These are phyloP conservation scores for Puffinus mauretanicus DNA, from an alignment of 2,113 vertebrate genomes.

Conservation along the genomic window DNA sequence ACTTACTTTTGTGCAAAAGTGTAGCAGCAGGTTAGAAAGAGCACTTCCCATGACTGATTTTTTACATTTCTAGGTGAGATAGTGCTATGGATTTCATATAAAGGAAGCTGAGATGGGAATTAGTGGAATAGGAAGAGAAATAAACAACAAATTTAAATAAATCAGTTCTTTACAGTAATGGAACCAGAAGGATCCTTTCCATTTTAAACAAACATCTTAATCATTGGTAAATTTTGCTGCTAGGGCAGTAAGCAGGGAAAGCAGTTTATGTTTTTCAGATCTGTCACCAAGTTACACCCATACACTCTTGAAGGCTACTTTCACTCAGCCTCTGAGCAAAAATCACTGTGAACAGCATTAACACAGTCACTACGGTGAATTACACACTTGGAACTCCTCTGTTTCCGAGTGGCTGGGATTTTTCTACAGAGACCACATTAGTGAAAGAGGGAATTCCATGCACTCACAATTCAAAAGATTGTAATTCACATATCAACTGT, in stretches of 20 bases:
- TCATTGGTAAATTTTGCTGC: not conserved
- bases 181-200: not conserved
- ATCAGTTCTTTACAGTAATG: not conserved
- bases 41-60: not conserved
- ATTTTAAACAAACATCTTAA: slow-evolving; percentile 1
- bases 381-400: not conserved
- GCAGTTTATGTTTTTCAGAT: not conserved
- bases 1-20: not conserved
- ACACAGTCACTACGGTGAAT: not conserved
- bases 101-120: not conserved
- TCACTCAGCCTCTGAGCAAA: slow-evolving; percentile 3
- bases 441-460: not conserved
- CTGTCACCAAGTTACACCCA: not conserved
- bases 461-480: not conserved
- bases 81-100: not conserved
- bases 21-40: not conserved
- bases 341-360: not conserved
- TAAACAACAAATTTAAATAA: not conserved
- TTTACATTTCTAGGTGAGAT: not conserved
- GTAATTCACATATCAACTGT: not conserved
- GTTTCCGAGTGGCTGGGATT: not conserved
- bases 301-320: not conserved
- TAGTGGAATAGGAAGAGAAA: not conserved
- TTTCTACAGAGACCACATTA: not conserved
- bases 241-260: not conserved